Percentiles rank a stretch among this genome's conserved stretches.
Conservation (phyloP, 1,140 invertebrate genomes). For the Brachionus manjavacas region DNA sequence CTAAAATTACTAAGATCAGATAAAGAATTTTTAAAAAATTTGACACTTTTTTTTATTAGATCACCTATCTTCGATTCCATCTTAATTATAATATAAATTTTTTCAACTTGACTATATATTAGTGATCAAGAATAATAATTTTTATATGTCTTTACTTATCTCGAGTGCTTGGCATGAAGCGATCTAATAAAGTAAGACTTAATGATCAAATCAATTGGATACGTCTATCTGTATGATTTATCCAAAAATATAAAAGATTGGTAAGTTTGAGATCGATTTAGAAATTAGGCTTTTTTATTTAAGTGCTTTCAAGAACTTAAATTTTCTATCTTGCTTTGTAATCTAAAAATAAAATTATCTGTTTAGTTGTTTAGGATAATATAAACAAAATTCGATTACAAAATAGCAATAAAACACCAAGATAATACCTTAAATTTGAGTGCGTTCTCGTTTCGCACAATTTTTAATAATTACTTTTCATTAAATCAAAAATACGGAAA, state of each 20-base stretch:
- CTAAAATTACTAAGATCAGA: background rate
- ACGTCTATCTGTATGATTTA: background rate
- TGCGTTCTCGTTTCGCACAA: background rate
- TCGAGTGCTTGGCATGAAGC: background rate
- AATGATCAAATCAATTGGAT: background rate
- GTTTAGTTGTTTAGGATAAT: conserved; percentile 27
- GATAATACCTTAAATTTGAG: background rate
- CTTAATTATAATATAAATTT: background rate
- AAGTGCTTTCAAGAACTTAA: conserved; percentile 17
- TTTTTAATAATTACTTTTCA: background rate
- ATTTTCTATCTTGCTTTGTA: background rate
- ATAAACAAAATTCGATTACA: conserved; percentile 33
- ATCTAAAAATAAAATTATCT: conserved; percentile 21
- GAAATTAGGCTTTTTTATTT: background rate
- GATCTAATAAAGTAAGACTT: background rate
- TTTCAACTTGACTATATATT: background rate
- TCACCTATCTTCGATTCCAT: background rate
- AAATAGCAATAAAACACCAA: background rate
- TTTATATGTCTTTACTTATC: background rate
- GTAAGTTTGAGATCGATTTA: conserved; percentile 1
- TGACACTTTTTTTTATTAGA: background rate
- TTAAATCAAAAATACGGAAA: background rate
- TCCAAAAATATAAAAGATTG: background rate
- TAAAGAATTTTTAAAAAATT: background rate
- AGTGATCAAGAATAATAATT: background rate